Base-by-base conservation (phyloP, 2,113 vertebrate species). In the Bujurquina vittata region DNA sequence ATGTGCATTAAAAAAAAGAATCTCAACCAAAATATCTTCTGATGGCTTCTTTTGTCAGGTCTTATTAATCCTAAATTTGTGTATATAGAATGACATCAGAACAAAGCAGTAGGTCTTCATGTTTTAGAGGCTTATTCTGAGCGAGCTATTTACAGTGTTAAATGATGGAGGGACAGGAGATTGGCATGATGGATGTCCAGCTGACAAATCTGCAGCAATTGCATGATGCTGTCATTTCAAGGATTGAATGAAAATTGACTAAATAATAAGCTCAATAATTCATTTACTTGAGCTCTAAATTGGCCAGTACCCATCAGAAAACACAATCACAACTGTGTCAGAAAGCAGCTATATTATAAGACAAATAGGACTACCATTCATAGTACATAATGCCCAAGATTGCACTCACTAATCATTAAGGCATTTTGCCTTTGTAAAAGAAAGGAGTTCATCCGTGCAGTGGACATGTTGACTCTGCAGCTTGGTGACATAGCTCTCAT, bases 381-480 rank as follows among this genome's bases (percentile, higher is more conserved):
- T 14, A 9, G 22, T 61, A n/a, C 18, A 35, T 26, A 56, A 55
- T 26, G 54, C 26, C 49, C 35, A 22, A 12, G 26, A 57, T 87
- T 67, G 75, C 67, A 73, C 62, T 72, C 33, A 81, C 76, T 63
- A 79, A 75, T 75, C 67, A 79, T 79, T 87, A 77, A 43, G 61
- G 33, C 55, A 49, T 77, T 84, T 81, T 79, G 22, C 26, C 26
- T 75, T 6, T 10, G 37, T 79, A 17, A 74, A 81, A 78, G 56
- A 88, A 72, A 76, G 29, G 81, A 65, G 52, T 40, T 78, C 10
- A 22, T 54, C 60, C 65, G 65, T 57, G 43, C 63, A 40, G 26
- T n/a, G 37, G 52, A 85, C 79, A 35, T 80, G 80, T 81, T 86
- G 59, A 89, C 65, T 61, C 75, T 77, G 76, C 75, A 80, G 79